Evolutionary conservation across 2,113 vertebrate genomes (phyloP).

Genomic region (Arenaria interpres): DNA sequence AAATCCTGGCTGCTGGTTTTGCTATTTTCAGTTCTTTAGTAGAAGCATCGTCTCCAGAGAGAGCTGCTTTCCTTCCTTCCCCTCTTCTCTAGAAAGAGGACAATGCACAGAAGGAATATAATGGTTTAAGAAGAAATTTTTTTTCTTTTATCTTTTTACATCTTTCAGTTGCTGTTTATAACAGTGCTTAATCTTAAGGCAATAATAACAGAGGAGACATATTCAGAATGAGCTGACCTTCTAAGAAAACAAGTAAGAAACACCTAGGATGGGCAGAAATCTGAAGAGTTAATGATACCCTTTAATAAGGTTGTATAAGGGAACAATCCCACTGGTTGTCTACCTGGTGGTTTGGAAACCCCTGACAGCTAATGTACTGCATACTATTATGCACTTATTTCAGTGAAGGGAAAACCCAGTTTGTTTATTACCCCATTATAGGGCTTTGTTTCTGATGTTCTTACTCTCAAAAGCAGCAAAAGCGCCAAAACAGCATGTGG

Average conservation of each 20-base stretch:
- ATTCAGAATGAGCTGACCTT: not conserved
- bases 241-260: not conserved
- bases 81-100: not conserved
- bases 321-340: not conserved
- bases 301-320: not conserved
- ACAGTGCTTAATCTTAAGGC: not conserved
- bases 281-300: not conserved
- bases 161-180: not conserved
- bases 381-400: not conserved
- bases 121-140: not conserved
- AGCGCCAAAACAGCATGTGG: conserved; percentile 18
- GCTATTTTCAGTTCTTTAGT: not conserved
- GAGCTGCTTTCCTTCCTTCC: not conserved
- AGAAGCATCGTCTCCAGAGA: not conserved
- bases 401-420: not conserved
- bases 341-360: not conserved
- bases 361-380: not conserved
- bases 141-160: not conserved
- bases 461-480: not conserved
- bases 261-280: not conserved
- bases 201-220: not conserved
- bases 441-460: not conserved
- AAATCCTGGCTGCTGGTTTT: not conserved
- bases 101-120: not conserved
- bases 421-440: not conserved